Percentiles rank a stretch among this genome's conserved stretches.
These are phyloP conservation scores for Poicephalus gulielmi DNA, from an alignment of 2,113 vertebrate genomes.

Conservation along the genomic window DNA sequence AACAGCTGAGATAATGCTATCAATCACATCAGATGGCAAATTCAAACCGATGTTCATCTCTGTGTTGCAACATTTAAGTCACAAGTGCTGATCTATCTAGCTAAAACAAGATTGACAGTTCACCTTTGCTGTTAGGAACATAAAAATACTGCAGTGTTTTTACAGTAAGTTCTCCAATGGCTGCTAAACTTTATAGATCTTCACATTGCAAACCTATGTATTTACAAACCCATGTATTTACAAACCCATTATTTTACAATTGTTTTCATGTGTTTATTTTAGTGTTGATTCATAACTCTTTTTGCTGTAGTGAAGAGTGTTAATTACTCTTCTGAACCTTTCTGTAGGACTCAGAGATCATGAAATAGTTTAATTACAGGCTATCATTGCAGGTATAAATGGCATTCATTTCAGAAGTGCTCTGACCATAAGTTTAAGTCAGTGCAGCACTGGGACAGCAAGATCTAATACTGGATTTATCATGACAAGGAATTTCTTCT, in stretches of 20 bases:
- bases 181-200: neutral
- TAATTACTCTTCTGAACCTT: neutral
- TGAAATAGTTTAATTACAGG: conserved; percentile 41
- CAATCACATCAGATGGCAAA: neutral
- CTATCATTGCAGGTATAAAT: neutral
- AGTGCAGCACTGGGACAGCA: neutral
- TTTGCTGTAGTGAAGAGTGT: neutral
- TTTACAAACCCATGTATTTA: neutral
- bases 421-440: neutral
- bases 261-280: conserved; percentile 34
- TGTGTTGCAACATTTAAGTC: neutral
- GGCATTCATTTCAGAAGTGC: neutral
- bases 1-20: neutral
- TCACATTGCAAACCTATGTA: neutral
- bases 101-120: neutral
- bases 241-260: neutral
- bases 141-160: neutral
- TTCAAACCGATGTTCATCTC: neutral
- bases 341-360: neutral
- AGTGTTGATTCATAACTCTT: conserved; percentile 29
- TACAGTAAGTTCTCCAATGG: neutral
- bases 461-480: neutral
- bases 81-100: neutral
- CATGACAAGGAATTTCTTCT: neutral
- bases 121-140: neutral